Evolutionary conservation across 2,113 vertebrate species (phyloP), one percentile per base, ranked within the genome.

Genomic region (Prochilodus magdalenae): DNA sequence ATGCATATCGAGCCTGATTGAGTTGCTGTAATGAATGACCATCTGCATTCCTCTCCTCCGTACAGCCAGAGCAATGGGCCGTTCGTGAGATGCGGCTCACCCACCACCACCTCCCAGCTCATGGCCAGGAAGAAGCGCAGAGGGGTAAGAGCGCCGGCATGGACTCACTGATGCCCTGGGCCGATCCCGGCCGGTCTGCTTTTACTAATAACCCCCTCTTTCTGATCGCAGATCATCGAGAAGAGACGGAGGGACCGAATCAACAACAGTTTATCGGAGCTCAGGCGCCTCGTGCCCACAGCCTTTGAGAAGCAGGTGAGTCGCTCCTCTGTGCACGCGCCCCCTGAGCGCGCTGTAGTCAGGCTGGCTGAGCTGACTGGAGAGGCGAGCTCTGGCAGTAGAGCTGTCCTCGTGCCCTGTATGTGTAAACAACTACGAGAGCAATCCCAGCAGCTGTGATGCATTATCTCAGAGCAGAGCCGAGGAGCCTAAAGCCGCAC

Each of bases 261-360:
- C 93, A 99, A 99, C 94, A 96, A 94, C 93, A 98, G 97, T 79
- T 93, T 98, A 92, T 95, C 94, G 24, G 97, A 99, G 92, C 82
- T 99, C 85, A 94, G 97, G 84, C 85, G 96, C 79, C 94, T 99
- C 77, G 96, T 99, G 87, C 97, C 97, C 59, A 96, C 96, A 0
- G 96, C 97, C 29, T 96, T 97, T 89, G 96, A 99, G 94, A 98
- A 98, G 91, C 97, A 98, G 97, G 97, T 97, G 93, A 95, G 94
- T 88, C 72, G 53, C 53, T 22, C 0, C 7, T 55, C 53, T n/a
- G n/a, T n/a, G n/a, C n/a, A n/a, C n/a, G 7, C 36, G 36, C 36
- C 7, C 7, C 7, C 36, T 36, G 36, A 36, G 36, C 7, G 36
- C 36, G 36, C 36, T 36, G 36, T 7, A 36, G 36, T 36, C 36